Evolutionary conservation across 2,113 vertebrate species (phyloP), one percentile per base, ranked within the genome.

Genomic region (Silurus asotus): DNA sequence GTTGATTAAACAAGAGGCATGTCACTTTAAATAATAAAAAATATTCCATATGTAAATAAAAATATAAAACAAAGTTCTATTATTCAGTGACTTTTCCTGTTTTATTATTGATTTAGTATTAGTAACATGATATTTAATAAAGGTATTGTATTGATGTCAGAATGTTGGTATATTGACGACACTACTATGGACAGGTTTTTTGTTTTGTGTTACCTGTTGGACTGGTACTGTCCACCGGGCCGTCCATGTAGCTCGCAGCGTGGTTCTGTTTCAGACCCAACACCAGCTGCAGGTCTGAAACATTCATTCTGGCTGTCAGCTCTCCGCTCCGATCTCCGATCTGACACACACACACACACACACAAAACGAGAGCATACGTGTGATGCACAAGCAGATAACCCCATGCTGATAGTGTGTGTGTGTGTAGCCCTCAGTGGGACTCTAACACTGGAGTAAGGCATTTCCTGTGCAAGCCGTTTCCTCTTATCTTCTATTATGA

Each of bases 211-310:
- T 87, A 89, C 89, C 7, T 91, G 90, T 0, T 92, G 94, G 84
- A 92, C 95, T 90, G 95, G 90, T 86, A 96, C 89, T 70, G 93
- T 83, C 51, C 95, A 95, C 58, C 89, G 95, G 85, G 23, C 93
- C 94, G 90, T 94, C 97, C 62, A 95, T 95, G 91, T 64, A 14
- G 84, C 55, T 80, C 9, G 25, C 7, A 82, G 94, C 95, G 72
- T 88, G 85, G 88, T 88, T 94, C 76, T 92, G 92, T 84, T 93
- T 94, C 48, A 99, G 92, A 81, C 96, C 96, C 62, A 99, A 96
- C 64, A 97, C 97, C 93, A 97, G 94, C 75, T 97, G 97, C 65
- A 99, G 96, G 90, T 99, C 97, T 2, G 97, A 97, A 88, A 99
- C 93, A 86, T 98, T 99, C 92, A 98, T 96, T 85, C 95, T 95